phyloP scores from a whole-genome alignment of 2,797 vertebrate species.

The Labeo calbasu region DNA sequence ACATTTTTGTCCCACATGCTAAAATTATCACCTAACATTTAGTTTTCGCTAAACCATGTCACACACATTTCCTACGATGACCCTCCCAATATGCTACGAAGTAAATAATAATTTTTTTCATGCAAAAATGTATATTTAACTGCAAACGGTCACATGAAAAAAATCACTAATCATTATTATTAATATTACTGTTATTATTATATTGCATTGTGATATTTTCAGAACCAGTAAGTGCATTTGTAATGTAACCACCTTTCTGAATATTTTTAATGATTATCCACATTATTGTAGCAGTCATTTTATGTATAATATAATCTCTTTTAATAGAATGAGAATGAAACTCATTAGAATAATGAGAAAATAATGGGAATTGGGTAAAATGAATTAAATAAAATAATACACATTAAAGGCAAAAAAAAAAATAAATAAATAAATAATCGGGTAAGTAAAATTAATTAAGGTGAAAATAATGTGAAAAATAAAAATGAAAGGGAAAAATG shows the following conservation, averaged over 20 bases:
- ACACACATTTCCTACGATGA: background rate
- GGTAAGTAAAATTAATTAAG: background rate
- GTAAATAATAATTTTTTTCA: background rate
- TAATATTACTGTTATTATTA: background rate
- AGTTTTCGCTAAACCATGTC: background rate
- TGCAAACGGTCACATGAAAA: background rate
- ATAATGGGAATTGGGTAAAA: background rate
- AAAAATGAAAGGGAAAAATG: background rate
- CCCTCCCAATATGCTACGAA: background rate
- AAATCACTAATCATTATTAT: background rate
- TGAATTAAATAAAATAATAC: background rate
- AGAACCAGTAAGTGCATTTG: background rate
- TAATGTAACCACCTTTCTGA: background rate
- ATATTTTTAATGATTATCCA: background rate
- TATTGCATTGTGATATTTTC: background rate
- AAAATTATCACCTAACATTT: constrained; percentile 64
- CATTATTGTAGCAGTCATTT: background rate
- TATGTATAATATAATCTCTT: background rate
- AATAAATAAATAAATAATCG: background rate
- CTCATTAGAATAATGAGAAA: background rate
- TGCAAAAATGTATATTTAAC: background rate
- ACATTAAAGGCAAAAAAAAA: background rate
- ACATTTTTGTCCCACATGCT: constrained; percentile 76
- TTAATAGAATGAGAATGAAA: background rate
- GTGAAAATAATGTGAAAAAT: background rate